Conservation (phyloP, 2,113 vertebrate species). For the Grantiella picta region DNA sequence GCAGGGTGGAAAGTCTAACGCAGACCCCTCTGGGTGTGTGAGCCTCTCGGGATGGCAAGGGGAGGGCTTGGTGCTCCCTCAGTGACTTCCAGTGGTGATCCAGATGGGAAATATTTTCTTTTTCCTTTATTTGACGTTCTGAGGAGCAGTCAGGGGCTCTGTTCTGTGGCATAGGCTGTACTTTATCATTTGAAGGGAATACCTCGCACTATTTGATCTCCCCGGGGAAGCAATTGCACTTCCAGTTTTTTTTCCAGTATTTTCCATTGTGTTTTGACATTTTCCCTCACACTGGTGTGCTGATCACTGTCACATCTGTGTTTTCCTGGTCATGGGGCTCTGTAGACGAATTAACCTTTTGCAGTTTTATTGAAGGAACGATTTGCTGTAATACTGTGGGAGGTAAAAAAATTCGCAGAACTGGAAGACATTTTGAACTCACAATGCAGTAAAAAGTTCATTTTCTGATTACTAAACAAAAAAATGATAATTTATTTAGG, state of each 20-base stretch:
- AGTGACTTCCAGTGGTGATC: not conserved
- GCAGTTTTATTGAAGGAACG: not conserved
- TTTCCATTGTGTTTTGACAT: not conserved
- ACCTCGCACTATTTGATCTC: not conserved
- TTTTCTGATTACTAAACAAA: not conserved
- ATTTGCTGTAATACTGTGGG: not conserved
- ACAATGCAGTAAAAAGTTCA: not conserved
- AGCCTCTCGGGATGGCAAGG: not conserved
- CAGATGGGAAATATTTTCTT: not conserved
- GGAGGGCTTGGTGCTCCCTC: accelerated
- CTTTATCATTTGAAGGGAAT: not conserved
- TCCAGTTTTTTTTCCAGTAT: not conserved
- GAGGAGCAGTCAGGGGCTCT: not conserved
- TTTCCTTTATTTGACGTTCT: accelerated
- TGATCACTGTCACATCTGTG: not conserved
- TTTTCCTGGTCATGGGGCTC: not conserved
- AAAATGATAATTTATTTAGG: not conserved
- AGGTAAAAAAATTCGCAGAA: not conserved
- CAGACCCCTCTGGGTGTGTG: accelerated
- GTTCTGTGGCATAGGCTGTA: not conserved
- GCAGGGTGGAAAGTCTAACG: not conserved
- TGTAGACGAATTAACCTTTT: not conserved
- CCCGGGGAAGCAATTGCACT: not conserved
- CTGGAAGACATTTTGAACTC: not conserved
- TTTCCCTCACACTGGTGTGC: not conserved